Evolutionary conservation across 1,140 invertebrate species (phyloP).

Genomic region (Pseudomyrmex gracilis): DNA sequence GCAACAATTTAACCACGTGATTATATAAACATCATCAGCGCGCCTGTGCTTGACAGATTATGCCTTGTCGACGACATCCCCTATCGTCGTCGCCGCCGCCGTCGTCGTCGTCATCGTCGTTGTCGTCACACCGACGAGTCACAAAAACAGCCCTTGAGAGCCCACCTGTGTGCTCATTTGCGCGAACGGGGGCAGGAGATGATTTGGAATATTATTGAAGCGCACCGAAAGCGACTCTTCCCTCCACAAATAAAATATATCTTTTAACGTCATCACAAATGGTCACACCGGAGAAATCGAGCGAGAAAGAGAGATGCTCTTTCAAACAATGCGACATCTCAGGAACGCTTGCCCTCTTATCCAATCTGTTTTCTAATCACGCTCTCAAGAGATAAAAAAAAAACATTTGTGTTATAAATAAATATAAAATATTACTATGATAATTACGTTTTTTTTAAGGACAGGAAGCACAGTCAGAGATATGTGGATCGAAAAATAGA

Average conservation of each 20-base stretch:
- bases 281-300: not conserved
- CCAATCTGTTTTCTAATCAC: no score
- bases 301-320: not conserved
- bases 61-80: constrained; percentile 74
- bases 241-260: not conserved
- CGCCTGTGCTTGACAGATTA: constrained; percentile 77
- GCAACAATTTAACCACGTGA: constrained; percentile 75
- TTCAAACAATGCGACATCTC: not conserved
- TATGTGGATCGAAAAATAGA: no score
- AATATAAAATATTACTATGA: no score
- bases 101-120: constrained; percentile 55
- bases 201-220: constrained; percentile 10
- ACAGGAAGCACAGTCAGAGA: no score
- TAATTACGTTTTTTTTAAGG: no score
- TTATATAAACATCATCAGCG: constrained; percentile 77
- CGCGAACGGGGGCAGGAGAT: not conserved
- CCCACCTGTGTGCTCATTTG: not conserved
- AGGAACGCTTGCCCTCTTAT: no score
- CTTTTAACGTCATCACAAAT: not conserved
- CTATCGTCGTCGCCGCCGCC: constrained; percentile 62
- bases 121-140: constrained; percentile 50
- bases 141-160: constrained; percentile 63
- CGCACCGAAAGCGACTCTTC: not conserved
- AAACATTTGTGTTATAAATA: no score
- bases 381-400: no score